phyloP scores from a whole-genome alignment of 35 echinoderm and acorn worm species.

The Apostichopus japonicus region DNA sequence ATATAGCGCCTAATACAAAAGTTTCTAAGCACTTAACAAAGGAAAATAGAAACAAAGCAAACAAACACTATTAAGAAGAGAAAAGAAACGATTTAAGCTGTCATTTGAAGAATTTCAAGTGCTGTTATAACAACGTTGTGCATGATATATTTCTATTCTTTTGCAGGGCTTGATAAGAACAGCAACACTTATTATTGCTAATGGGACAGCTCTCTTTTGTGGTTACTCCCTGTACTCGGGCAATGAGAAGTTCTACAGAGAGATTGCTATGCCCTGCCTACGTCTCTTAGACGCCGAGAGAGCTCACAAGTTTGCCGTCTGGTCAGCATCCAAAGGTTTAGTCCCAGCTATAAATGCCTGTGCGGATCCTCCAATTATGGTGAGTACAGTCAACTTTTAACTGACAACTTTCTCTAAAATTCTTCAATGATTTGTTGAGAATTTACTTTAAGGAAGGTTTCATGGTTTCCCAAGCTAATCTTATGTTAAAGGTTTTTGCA shows the following conservation, averaged over 20 bases:
- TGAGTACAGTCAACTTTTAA: neutral
- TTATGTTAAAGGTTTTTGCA: too few relatives aligned
- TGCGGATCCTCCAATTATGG: conserved; percentile 65
- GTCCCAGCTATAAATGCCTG: conserved; percentile 66
- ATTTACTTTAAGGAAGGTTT: neutral
- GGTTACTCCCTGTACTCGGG: conserved; percentile 60
- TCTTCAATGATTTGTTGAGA: neutral
- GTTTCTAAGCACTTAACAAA: neutral
- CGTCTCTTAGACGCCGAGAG: conserved; percentile 72
- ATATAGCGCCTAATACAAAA: neutral
- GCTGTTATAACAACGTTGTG: neutral
- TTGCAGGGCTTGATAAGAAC: conserved; percentile 56
- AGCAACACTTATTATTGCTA: conserved; percentile 58
- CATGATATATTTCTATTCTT: neutral
- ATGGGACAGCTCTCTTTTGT: conserved; percentile 70
- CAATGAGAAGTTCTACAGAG: conserved; percentile 91
- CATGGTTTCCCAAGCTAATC: too few relatives aligned
- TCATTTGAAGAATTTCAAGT: neutral
- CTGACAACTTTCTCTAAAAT: too few relatives aligned
- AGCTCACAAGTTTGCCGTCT: conserved; percentile 79
- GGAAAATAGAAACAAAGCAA: too few relatives aligned
- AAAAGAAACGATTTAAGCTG: too few relatives aligned
- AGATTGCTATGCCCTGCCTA: conserved; percentile 86
- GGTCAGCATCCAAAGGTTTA: conserved; percentile 75
- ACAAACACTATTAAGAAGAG: too few relatives aligned